Percentiles rank a stretch among this genome's conserved stretches.
phyloP scores from a whole-genome alignment of 64 coral and sea anemone genomes.

The Cladopsammia gracilis region DNA sequence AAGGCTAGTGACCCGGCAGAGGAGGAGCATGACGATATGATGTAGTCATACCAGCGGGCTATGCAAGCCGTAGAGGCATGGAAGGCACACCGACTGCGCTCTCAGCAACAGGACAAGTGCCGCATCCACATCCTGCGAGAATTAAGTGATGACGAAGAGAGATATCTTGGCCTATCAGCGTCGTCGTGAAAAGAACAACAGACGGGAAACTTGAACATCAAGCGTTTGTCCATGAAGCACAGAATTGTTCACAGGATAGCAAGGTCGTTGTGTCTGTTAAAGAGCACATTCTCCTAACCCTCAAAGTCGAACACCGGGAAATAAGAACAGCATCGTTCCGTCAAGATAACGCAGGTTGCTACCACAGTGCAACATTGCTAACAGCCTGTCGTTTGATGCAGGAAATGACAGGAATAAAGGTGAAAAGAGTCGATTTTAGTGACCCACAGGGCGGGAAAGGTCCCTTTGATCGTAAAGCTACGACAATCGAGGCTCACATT shows the following conservation, averaged over 20 bases:
- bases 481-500: slow-evolving; percentile 64
- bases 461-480: slow-evolving; percentile 72
- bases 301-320: slow-evolving; percentile 28
- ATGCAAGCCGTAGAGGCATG: slow-evolving; percentile 17
- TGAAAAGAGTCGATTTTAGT: slow-evolving; percentile 51
- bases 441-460: slow-evolving; percentile 67
- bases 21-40: slow-evolving; percentile 45
- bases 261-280: slow-evolving; percentile 41
- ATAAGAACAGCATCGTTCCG: slow-evolving; percentile 34
- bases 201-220: slow-evolving; percentile 32
- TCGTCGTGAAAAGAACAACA: not conserved
- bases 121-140: slow-evolving; percentile 11
- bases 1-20: not conserved
- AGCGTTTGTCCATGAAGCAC: slow-evolving; percentile 40
- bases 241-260: slow-evolving; percentile 62
- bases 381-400: slow-evolving; percentile 33
- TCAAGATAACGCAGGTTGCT: slow-evolving; percentile 52
- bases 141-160: slow-evolving; percentile 8
- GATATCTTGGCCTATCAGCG: slow-evolving; percentile 58
- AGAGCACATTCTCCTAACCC: slow-evolving; percentile 1
- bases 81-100: slow-evolving; percentile 31
- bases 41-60: slow-evolving; percentile 29
- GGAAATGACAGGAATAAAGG: slow-evolving; percentile 33
- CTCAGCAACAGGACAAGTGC: too few species aligned
- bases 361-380: slow-evolving; percentile 48